Conservation (phyloP, 2,797 vertebrate species). For the Serranus cabrilla region DNA sequence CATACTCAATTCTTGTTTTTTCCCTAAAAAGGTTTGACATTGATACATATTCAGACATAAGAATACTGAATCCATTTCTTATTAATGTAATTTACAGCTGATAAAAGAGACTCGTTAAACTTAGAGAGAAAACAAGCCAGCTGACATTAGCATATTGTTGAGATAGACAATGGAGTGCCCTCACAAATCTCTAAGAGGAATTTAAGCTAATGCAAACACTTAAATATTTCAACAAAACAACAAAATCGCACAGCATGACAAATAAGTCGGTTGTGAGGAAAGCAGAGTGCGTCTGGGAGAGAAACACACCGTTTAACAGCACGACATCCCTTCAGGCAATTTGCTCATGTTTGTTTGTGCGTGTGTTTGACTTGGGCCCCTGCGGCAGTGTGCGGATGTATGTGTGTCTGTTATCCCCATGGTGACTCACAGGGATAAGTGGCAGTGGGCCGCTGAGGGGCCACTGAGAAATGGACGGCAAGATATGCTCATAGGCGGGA, state of each 20-base stretch:
- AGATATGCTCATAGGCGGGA: constrained; percentile 46
- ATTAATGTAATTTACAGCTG: neutral
- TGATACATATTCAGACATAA: too few species aligned
- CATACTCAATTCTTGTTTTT: too few species aligned
- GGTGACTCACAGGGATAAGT: constrained; percentile 59
- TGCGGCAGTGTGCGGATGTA: neutral
- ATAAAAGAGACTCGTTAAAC: neutral
- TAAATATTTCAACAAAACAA: constrained; percentile 27
- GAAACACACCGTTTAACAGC: constrained; percentile 46
- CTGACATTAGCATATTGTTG: neutral
- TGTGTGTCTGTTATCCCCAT: constrained; percentile 11
- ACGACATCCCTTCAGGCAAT: constrained; percentile 37
- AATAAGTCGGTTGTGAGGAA: constrained; percentile 15
- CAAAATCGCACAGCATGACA: constrained; percentile 24
- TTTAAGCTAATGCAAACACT: constrained; percentile 15
- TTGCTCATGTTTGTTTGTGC: constrained; percentile 26
- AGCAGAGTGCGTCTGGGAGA: neutral
- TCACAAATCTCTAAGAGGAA: neutral
- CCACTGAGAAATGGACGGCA: constrained; percentile 36
- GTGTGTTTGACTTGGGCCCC: neutral
- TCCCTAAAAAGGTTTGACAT: too few species aligned
- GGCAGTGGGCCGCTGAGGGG: constrained; percentile 43
- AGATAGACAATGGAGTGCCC: neutral
- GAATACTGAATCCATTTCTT: neutral
- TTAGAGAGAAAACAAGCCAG: neutral